phyloP scores from a whole-genome alignment of 1,140 invertebrate species.

The Brachionus koreanus region DNA sequence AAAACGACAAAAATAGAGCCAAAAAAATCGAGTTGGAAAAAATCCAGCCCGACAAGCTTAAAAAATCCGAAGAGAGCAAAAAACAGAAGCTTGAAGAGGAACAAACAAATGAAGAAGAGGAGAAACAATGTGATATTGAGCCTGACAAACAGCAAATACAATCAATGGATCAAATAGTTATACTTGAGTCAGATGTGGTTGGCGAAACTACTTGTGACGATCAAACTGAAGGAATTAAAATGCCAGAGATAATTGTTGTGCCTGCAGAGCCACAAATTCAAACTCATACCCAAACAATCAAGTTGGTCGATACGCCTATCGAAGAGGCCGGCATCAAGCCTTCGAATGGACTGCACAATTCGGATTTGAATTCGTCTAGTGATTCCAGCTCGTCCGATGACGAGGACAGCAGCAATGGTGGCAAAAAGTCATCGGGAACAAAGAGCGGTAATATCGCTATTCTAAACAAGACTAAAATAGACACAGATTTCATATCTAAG shows the following conservation, averaged over 20 bases:
- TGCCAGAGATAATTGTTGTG: background rate
- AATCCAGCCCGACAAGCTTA: slow-evolving; percentile 27
- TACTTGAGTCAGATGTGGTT: background rate
- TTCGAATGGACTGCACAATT: background rate
- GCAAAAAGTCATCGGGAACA: background rate
- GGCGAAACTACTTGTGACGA: background rate
- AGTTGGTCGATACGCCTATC: background rate
- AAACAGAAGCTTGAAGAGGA: background rate
- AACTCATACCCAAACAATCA: background rate
- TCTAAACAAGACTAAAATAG: slow-evolving; percentile 44
- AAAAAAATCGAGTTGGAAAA: slow-evolving; percentile 1
- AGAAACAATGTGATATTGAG: background rate
- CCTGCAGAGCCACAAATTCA: background rate
- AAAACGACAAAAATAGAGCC: background rate
- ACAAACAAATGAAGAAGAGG: background rate
- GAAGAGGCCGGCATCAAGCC: background rate
- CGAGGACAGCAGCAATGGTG: slow-evolving; percentile 8
- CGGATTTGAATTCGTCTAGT: background rate
- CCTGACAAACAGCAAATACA: background rate
- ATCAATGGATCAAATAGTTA: background rate
- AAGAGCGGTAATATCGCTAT: slow-evolving; percentile 18
- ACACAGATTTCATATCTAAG: slow-evolving; percentile 38
- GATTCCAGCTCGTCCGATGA: slow-evolving; percentile 1
- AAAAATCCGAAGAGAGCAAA: background rate
- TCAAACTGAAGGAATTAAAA: background rate